These are phyloP conservation scores for Chalcis sispes DNA, from an alignment of 2,888 invertebrate species.

Conservation along the genomic window DNA sequence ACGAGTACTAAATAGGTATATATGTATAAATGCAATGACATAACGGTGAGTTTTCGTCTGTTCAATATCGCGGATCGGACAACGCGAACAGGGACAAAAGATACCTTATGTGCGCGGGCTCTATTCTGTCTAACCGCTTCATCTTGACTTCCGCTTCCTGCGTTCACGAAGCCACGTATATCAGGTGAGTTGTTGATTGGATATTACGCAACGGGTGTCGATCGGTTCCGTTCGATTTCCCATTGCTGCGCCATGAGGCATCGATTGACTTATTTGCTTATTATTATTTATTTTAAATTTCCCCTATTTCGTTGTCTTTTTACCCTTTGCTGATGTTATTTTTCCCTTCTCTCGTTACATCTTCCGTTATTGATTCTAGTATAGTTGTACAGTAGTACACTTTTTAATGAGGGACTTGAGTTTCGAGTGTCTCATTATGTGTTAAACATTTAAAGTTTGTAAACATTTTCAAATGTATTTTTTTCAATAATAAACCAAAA, in stretches of 20 bases:
- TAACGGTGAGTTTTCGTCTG: conserved; percentile 25
- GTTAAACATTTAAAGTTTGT: too few species aligned
- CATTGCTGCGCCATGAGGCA: too few species aligned
- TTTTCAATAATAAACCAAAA: too few species aligned
- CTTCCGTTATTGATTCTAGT: too few species aligned
- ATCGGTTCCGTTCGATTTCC: conserved; percentile 28
- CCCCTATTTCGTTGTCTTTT: background rate
- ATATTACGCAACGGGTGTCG: background rate
- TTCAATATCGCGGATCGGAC: background rate
- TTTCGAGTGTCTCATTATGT: too few species aligned
- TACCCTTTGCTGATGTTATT: background rate
- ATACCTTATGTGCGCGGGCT: conserved; percentile 64
- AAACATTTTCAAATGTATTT: too few species aligned
- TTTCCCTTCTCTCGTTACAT: too few species aligned
- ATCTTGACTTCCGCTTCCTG: conserved; percentile 66
- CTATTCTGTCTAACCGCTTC: conserved; percentile 62
- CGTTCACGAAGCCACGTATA: conserved; percentile 62
- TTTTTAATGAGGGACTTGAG: too few species aligned
- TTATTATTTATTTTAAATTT: too few species aligned
- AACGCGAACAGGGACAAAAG: conserved; percentile 55
- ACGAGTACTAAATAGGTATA: too few species aligned
- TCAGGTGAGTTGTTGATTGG: conserved; percentile 60
- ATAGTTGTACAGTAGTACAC: too few species aligned
- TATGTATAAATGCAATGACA: conserved; percentile 8
- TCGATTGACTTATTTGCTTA: too few species aligned